These are phyloP conservation scores for Spilarctia lutea DNA, from an alignment of 2,888 invertebrate genomes.

Conservation along the genomic window DNA sequence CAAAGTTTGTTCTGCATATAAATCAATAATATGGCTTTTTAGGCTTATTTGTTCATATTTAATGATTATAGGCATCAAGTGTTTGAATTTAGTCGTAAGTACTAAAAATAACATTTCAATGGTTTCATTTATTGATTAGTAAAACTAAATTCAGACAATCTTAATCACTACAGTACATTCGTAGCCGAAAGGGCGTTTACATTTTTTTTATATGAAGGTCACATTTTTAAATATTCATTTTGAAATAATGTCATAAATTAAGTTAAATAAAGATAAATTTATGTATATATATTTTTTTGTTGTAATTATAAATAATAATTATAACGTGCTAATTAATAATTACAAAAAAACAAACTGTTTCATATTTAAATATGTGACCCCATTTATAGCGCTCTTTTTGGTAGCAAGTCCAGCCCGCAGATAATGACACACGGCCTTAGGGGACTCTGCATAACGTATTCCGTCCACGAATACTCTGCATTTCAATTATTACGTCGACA, in stretches of 20 bases:
- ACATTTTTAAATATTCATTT: constrained; percentile 1
- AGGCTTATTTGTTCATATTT: background rate
- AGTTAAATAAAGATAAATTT: background rate
- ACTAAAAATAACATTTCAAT: background rate
- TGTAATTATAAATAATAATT: background rate
- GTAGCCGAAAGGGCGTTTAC: constrained; percentile 30
- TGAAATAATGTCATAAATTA: background rate
- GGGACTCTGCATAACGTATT: constrained; percentile 30
- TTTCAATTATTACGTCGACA: constrained; percentile 16
- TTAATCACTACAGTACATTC: constrained; percentile 37
- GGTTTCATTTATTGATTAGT: background rate
- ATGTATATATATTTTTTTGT: too few species aligned
- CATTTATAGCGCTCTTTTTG: constrained; percentile 21
- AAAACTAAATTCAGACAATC: background rate
- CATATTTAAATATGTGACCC: constrained; percentile 36
- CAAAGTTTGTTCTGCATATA: background rate
- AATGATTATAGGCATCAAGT: background rate
- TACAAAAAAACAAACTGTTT: background rate
- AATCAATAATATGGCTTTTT: background rate
- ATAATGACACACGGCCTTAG: constrained; percentile 77
- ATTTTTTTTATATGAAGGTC: constrained; percentile 3
- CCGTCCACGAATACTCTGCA: constrained; percentile 15
- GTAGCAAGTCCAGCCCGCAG: constrained; percentile 65
- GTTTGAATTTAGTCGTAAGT: background rate
- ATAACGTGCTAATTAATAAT: background rate